phyloP scores from a whole-genome alignment of 2,797 vertebrate genomes.

The Bradypodion ventrale region DNA sequence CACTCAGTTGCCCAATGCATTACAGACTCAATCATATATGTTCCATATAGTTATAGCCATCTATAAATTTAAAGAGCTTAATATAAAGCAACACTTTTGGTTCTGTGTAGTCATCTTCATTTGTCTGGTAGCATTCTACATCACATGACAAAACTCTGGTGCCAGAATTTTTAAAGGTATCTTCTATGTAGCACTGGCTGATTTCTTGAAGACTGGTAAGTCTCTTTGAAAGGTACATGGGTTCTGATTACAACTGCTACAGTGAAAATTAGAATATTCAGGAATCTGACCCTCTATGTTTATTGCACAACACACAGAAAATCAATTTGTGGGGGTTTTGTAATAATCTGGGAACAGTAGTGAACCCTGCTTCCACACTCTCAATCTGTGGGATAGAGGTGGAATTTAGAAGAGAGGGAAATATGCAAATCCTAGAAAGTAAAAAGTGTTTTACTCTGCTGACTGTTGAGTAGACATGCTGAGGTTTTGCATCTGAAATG shows the following conservation, averaged over 20 bases:
- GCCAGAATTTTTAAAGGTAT: not conserved
- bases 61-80: slow-evolving; percentile 18
- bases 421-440: no score
- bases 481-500: not conserved
- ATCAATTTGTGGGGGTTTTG: not conserved
- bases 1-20: slow-evolving; percentile 28
- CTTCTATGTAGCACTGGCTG: not conserved
- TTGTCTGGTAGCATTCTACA: not conserved
- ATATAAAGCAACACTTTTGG: not conserved
- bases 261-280: not conserved
- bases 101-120: not conserved
- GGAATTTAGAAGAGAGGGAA: not conserved
- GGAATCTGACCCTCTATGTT: not conserved
- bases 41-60: slow-evolving; percentile 1
- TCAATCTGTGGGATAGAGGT: not conserved
- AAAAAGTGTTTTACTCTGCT: not conserved
- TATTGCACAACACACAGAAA: not conserved
- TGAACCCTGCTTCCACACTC: not conserved
- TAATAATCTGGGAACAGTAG: not conserved
- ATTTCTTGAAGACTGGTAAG: not conserved
- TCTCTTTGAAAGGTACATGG: not conserved
- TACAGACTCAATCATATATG: not conserved
- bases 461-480: not conserved
- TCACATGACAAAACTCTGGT: not conserved
- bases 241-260: fast-evolving